These are phyloP conservation scores for Parasteatoda lunata DNA, from an alignment of 2,888 invertebrate species.

Conservation along the genomic window DNA sequence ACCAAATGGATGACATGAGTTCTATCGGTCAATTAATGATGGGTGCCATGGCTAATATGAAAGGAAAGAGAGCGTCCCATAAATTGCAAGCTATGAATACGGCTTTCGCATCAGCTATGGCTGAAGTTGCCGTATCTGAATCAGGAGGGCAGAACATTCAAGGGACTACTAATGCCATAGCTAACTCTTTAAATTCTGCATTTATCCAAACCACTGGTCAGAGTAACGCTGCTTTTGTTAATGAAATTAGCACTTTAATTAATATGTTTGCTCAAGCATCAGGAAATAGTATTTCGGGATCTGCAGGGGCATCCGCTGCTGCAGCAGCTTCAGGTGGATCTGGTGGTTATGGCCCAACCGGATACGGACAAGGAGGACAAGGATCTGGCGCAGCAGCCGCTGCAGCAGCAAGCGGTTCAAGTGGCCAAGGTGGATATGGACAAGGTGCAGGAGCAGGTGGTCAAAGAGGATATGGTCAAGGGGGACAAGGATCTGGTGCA, in stretches of 20 bases:
- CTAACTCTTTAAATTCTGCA: background rate
- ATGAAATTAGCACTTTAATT: slow-evolving; percentile 17
- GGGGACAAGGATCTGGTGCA: too few species aligned
- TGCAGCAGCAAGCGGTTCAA: background rate
- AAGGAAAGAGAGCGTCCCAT: background rate
- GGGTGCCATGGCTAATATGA: slow-evolving; percentile 11
- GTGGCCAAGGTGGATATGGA: too few species aligned
- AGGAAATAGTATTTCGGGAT: slow-evolving; percentile 3
- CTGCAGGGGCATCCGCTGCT: too few species aligned
- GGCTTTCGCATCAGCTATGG: slow-evolving; percentile 47
- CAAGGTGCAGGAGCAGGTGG: too few species aligned
- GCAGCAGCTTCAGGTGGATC: too few species aligned
- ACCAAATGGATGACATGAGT: slow-evolving; percentile 26
- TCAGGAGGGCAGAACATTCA: background rate
- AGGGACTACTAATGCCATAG: slow-evolving; percentile 10
- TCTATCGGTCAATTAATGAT: slow-evolving; percentile 8
- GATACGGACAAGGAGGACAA: too few species aligned
- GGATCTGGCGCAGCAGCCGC: too few species aligned
- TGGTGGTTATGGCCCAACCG: too few species aligned
- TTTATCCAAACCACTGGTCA: slow-evolving; percentile 36
- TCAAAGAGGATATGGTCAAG: too few species aligned
- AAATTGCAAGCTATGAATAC: slow-evolving; percentile 35
- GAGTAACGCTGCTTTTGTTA: background rate
- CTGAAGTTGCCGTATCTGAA: slow-evolving; percentile 28
- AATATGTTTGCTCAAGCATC: slow-evolving; percentile 23